phyloP scores from a whole-genome alignment of 1,140 invertebrate genomes.

The Caerostris darwini region DNA sequence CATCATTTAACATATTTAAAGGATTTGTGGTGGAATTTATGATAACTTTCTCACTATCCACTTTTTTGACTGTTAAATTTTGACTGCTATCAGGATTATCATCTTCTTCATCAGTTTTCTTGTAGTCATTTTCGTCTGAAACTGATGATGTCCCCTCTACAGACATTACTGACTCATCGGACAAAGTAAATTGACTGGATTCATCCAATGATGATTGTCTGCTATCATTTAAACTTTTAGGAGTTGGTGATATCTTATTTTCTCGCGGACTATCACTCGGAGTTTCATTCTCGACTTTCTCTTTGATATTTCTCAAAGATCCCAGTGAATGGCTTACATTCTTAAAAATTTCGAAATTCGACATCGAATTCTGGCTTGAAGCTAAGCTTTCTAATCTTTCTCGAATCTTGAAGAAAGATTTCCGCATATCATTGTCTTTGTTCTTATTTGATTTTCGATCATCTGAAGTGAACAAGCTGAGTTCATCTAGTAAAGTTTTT shows the following conservation, averaged over 20 bases:
- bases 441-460: not conserved
- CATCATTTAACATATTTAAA: not conserved
- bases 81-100: conserved; percentile 63
- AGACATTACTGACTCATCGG: conserved; percentile 69
- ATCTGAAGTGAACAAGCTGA: not conserved
- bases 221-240: conserved; percentile 64
- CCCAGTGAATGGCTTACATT: conserved; percentile 54
- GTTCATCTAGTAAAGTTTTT: not conserved
- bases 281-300: conserved; percentile 46
- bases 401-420: conserved; percentile 41
- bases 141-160: conserved; percentile 61
- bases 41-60: not conserved
- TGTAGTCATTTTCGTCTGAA: conserved; percentile 66
- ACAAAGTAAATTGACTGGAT: conserved; percentile 62
- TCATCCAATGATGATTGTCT: conserved; percentile 67
- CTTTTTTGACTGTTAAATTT: conserved; percentile 28
- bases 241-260: conserved; percentile 22
- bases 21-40: not conserved
- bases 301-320: conserved; percentile 54
- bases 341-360: conserved; percentile 63
- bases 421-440: conserved; percentile 51
- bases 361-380: conserved; percentile 55
- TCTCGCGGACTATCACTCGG: conserved; percentile 10
- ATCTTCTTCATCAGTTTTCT: conserved; percentile 61
- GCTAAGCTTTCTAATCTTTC: conserved; percentile 65